Evolutionary conservation across 2,888 invertebrate species (phyloP).

Genomic region (Sinodicranocentrus sp.): DNA sequence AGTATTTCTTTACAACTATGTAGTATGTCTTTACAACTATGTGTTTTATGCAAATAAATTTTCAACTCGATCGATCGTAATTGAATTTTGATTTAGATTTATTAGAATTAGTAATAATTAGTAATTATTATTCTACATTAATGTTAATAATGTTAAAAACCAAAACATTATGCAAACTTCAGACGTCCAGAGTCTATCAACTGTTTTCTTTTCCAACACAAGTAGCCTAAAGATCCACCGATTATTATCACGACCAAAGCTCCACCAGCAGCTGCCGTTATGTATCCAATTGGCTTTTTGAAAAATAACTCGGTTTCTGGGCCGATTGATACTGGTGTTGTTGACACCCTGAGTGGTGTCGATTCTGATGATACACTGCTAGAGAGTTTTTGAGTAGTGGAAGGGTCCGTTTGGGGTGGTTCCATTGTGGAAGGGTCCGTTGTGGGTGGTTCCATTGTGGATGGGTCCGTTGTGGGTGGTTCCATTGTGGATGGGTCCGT

Average conservation of each 20-base stretch:
- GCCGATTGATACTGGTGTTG: no score
- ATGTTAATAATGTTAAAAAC: no score
- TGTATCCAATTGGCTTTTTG: constrained; percentile 38
- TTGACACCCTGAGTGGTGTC: no score
- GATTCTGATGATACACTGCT: no score
- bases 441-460: neutral
- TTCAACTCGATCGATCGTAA: no score
- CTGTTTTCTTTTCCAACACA: constrained; percentile 24
- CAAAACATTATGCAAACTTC: neutral
- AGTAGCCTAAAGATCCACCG: constrained; percentile 13
- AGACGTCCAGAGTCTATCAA: neutral
- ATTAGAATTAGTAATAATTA: no score
- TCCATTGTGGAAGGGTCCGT: constrained; percentile 12
- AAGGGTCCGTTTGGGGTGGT: neutral
- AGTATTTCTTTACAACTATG: no score
- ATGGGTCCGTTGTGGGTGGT: neutral
- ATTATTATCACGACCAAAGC: neutral
- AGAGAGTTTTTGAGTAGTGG: no score
- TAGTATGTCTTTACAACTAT: no score
- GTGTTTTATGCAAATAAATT: no score
- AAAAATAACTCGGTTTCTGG: constrained; percentile 27
- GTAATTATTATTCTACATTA: no score
- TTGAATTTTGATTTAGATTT: no score
- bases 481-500: neutral
- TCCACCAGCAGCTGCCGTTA: constrained; percentile 24